Conservation (phyloP, 2,113 vertebrate species). For the Acinonyx jubatus region DNA sequence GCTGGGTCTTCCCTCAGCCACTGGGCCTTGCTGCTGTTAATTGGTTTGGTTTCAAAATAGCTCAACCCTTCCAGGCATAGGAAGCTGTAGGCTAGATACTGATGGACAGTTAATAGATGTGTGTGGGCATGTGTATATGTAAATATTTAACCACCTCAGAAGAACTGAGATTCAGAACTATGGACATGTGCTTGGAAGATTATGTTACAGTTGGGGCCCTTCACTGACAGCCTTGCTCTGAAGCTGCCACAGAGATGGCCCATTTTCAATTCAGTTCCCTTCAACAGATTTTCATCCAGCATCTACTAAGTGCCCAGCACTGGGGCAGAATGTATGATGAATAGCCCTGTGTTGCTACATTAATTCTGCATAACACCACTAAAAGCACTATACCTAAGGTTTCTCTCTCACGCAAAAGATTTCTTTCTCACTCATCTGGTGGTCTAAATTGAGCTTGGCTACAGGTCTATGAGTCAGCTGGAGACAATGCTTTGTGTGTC, state of each 20-base stretch:
- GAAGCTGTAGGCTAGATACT: constrained; percentile 33
- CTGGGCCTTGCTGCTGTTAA: constrained; percentile 61
- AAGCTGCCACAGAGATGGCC: background rate
- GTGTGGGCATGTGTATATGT: constrained; percentile 27
- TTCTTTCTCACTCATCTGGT: background rate
- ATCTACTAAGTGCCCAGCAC: background rate
- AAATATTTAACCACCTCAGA: constrained; percentile 71
- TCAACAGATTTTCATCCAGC: background rate
- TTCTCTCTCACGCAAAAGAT: background rate
- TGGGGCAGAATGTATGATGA: background rate
- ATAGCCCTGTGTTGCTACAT: background rate
- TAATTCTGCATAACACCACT: background rate
- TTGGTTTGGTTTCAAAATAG: constrained; percentile 67
- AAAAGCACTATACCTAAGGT: background rate
- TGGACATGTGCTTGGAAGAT: background rate
- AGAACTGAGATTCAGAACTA: constrained; percentile 40
- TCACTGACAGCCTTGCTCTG: background rate
- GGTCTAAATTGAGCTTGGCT: background rate
- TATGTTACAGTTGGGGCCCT: background rate
- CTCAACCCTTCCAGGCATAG: constrained; percentile 56
- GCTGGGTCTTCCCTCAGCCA: constrained; percentile 39
- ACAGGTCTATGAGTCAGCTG: background rate
- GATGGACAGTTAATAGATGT: constrained; percentile 22
- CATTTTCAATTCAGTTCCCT: background rate
- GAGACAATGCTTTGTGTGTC: background rate